Base-by-base conservation (phyloP, 2,113 vertebrate species). In the Burhinus oedicnemus region DNA sequence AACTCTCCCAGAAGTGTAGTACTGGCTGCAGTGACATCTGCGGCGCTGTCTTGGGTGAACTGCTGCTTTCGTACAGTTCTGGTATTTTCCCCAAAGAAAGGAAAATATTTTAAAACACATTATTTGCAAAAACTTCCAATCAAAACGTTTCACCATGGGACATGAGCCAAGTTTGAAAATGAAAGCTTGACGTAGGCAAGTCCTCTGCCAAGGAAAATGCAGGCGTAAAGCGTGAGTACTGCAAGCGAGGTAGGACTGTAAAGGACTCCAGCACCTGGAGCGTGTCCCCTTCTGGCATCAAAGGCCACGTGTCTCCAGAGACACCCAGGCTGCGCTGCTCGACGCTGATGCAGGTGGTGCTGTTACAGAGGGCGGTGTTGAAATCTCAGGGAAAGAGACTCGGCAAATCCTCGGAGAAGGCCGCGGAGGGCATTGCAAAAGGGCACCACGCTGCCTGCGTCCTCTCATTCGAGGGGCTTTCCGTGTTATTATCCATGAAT, bases 391-490 rank as follows among this genome's bases (percentile, higher is more conserved):
- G 70, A 32, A 49, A 47, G 72, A 36, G 81, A 14, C 9, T 1
- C 0, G 26, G 61, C 30, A 61, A 11, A 36, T 52, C 61, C 60
- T 51, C 3, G 4, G 75, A 11, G 26, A 8, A 8, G 20, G 36
- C 21, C 7, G 0, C 4, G 3, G 60, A 3, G 44, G 10, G 30
- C 34, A 7, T 16, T 45, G 80, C 2, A 2, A 5, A 21, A 2
- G 1, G 75, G 20, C 21, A 2, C 25, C 0, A 0, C 0, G 0
- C 49, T 36, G 34, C 58, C 49, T 12, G 26, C 4, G 0, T 23
- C 4, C 66, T 20, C 57, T 26, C 47, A 0, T 20, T 17, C 1
- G 0, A 21, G 40, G 30, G 27, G 8, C 81, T 79, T 60, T 34
- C 45, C 8, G 0, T 1, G 8, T 27, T 18, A 3, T 14, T 45